Evolutionary conservation across 2,888 invertebrate genomes (phyloP).

Genomic region (Epistrophe grossulariae): DNA sequence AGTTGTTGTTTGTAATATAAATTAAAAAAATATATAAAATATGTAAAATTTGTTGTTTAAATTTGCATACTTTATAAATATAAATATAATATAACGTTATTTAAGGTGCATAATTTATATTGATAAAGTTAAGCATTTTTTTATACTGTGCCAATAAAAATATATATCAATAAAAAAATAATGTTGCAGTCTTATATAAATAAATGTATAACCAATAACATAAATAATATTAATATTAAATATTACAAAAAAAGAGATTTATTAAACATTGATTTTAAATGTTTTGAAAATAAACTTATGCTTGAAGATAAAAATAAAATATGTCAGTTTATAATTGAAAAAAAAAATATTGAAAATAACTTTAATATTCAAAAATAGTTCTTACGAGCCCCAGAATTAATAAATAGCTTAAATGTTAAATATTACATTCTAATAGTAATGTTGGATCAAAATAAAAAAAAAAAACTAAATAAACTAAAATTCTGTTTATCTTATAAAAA

Average conservation of each 20-base stretch:
- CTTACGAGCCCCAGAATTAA: slow-evolving; percentile 79
- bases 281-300: neutral
- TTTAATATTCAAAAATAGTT: slow-evolving; percentile 72
- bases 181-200: slow-evolving; percentile 25
- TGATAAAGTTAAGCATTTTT: slow-evolving; percentile 40
- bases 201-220: neutral
- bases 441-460: slow-evolving; percentile 11
- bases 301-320: neutral
- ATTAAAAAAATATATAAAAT: neutral
- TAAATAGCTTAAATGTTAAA: slow-evolving; percentile 25
- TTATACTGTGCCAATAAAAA: slow-evolving; percentile 73
- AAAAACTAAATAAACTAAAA: neutral
- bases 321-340: slow-evolving; percentile 1
- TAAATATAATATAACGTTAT: slow-evolving; percentile 12
- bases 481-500: neutral
- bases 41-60: neutral
- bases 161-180: slow-evolving; percentile 13
- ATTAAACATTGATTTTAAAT: neutral
- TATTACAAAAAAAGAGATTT: neutral
- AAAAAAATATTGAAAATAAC: neutral
- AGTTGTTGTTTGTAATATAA: slow-evolving; percentile 16
- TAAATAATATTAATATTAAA: neutral
- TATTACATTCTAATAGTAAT: neutral
- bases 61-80: neutral
- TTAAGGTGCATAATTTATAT: slow-evolving; percentile 32